Percentiles rank a stretch among this genome's conserved stretches.
Evolutionary conservation across 2,888 invertebrate species (phyloP).

Genomic region (Laspeyria flexula): DNA sequence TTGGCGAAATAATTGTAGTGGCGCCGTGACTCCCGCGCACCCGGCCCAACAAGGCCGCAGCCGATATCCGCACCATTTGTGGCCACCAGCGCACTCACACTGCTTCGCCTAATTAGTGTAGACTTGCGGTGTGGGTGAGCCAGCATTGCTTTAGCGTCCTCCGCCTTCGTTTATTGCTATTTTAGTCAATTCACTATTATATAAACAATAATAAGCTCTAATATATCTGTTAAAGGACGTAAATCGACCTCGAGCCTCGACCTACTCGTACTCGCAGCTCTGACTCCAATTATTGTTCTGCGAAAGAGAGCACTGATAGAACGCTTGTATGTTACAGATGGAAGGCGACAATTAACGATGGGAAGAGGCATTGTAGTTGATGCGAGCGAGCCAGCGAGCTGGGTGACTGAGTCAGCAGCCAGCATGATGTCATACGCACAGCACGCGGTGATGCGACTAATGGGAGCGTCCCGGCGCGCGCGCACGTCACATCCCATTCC

Average conservation of each 20-base stretch:
- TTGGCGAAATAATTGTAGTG: slow-evolving; percentile 64
- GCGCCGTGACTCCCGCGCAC: slow-evolving; percentile 74
- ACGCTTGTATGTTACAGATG: slow-evolving; percentile 64
- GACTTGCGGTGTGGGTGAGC: slow-evolving; percentile 76
- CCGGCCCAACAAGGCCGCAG: slow-evolving; percentile 71
- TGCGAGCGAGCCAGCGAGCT: slow-evolving; percentile 28
- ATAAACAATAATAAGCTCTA: slow-evolving; percentile 50
- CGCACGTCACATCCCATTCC: slow-evolving; percentile 74
- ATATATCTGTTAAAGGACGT: slow-evolving; percentile 45
- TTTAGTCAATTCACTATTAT: slow-evolving; percentile 41
- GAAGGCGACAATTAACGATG: slow-evolving; percentile 52
- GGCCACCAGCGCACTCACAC: slow-evolving; percentile 65
- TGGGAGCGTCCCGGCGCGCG: slow-evolving; percentile 74
- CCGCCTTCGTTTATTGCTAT: slow-evolving; percentile 69
- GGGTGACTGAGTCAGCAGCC: slow-evolving; percentile 76
- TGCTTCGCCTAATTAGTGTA: slow-evolving; percentile 77
- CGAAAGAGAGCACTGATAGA: slow-evolving; percentile 27
- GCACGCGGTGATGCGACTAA: slow-evolving; percentile 59
- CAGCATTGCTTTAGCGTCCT: slow-evolving; percentile 62
- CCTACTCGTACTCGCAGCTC: slow-evolving; percentile 11
- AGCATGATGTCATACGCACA: slow-evolving; percentile 82
- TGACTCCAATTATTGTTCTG: neutral
- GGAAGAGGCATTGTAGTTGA: slow-evolving; percentile 52
- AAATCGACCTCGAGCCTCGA: slow-evolving; percentile 3
- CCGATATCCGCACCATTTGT: slow-evolving; percentile 74